These are phyloP conservation scores for Antheraea assamensis DNA, from an alignment of 2,888 invertebrate species.

Conservation along the genomic window DNA sequence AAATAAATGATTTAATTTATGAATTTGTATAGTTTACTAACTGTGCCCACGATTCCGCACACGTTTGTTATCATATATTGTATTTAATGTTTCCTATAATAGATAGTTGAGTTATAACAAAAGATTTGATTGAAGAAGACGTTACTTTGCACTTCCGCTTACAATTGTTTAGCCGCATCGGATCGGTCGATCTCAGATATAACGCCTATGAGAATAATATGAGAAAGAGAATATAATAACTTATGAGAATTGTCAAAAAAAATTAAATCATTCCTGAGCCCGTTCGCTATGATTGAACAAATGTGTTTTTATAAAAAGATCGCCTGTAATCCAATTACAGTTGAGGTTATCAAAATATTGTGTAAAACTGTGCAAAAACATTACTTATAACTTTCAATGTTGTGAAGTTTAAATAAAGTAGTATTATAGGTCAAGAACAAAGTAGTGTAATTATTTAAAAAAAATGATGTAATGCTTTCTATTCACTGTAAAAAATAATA, in stretches of 20 bases:
- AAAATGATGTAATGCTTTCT: slow-evolving; percentile 1
- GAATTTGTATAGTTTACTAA: background rate
- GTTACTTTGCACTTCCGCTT: no score
- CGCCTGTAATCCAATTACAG: background rate
- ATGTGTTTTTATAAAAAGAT: background rate
- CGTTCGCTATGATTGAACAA: background rate
- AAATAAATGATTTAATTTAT: no score
- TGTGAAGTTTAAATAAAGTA: background rate
- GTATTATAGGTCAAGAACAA: background rate
- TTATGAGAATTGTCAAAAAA: background rate
- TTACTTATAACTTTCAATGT: background rate
- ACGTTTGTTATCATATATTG: no score
- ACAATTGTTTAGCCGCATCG: no score
- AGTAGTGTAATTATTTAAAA: background rate
- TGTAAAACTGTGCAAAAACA: background rate
- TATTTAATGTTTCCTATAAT: no score
- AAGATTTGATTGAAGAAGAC: no score
- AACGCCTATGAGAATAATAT: no score
- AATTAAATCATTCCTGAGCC: background rate
- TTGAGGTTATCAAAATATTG: background rate
- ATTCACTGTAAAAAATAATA: background rate
- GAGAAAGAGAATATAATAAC: no score
- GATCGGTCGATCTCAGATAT: no score
- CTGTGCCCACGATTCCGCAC: no score
- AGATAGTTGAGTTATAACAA: no score